Base-by-base conservation (phyloP, 2,113 vertebrate species). In the Gallinago jamesoni region DNA sequence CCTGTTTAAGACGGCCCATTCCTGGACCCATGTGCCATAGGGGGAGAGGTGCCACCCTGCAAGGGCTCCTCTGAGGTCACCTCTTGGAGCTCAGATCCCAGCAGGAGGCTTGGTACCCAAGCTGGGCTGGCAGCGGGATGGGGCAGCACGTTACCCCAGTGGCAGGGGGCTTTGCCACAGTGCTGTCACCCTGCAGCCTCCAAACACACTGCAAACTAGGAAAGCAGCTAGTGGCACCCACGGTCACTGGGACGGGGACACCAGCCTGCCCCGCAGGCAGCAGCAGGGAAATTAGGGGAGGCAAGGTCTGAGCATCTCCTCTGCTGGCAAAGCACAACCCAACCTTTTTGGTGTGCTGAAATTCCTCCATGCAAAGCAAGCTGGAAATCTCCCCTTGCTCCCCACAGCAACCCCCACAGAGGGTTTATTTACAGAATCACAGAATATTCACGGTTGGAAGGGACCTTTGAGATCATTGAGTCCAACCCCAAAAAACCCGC, bases 81-180 rank as follows among this genome's bases (percentile, higher is more conserved):
- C n/a, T 66, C 20, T 55, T 12, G 64, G 43, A 82, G 57, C 27
- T 25, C 35, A 79, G 67, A 43, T n/a, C 53, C 74, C 56, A 21
- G 25, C 0, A 2, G 14, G 27, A 45, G 19, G 35, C 50, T 80
- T 35, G 30, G 14, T 18, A 22, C 23, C 1, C 2, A 1, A 14
- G 31, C 39, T 3, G 6, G 56, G 31, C 56, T 64, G 78, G 64
- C 72, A 75, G 53, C 0, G 5, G 35, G 66, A 25, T 8, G 35
- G 68, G 47, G 35, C n/a, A 82, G n/a, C 21, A 15, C 6, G 1
- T 3, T 24, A 19, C 12, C 24, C 28, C 1, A 0, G 2, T 14
- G 43, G 14, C 45, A n/a, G 37, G 17, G 22, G 12, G 6, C 30
- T 63, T 33, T 9, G 13, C 53, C 53, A 52, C 0, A 0, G 9